A percentile compares a stretch with the other conserved stretches of the same genome.
Evolutionary conservation across 2,888 invertebrate species (phyloP).

Genomic region (Phaedon cochleariae): DNA sequence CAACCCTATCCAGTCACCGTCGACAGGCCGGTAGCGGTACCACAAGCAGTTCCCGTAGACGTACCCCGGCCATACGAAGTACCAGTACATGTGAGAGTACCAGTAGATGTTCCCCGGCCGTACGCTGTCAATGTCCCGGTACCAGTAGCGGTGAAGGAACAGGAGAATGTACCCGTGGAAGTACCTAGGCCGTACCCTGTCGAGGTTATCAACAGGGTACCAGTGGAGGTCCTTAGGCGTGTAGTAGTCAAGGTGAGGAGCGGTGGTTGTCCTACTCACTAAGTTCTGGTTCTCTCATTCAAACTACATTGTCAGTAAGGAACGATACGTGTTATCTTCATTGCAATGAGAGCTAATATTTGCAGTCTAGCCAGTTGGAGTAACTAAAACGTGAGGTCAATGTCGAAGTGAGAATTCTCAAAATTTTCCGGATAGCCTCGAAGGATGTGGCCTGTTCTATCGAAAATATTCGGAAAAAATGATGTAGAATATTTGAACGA

Average conservation of each 20-base stretch:
- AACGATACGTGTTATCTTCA: too few species aligned
- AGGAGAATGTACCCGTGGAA: conserved; percentile 41
- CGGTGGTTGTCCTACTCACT: too few species aligned
- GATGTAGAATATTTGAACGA: too few species aligned
- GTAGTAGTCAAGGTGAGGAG: conserved; percentile 45
- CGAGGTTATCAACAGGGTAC: conserved; percentile 41
- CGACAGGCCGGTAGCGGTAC: conserved; percentile 46
- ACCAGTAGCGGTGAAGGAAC: conserved; percentile 43
- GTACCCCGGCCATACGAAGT: conserved; percentile 45
- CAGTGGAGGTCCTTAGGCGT: conserved; percentile 47
- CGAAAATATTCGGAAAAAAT: too few species aligned
- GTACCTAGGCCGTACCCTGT: conserved; percentile 54
- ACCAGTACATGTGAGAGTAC: conserved; percentile 43
- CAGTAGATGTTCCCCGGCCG: conserved; percentile 52
- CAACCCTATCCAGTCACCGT: conserved; percentile 41
- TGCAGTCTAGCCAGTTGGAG: too few species aligned
- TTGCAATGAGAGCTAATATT: too few species aligned
- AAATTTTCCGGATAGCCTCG: too few species aligned
- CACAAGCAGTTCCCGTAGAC: conserved; percentile 44
- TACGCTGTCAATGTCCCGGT: conserved; percentile 47
- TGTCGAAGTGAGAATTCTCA: too few species aligned
- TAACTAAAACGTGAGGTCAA: too few species aligned
- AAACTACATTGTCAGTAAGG: too few species aligned
- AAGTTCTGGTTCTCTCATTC: too few species aligned
- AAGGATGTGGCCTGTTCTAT: too few species aligned